Percentiles rank a stretch among this genome's conserved stretches.
Evolutionary conservation across 2,113 vertebrate genomes (phyloP).

Genomic region (Brachyhypopomus occidentalis): DNA sequence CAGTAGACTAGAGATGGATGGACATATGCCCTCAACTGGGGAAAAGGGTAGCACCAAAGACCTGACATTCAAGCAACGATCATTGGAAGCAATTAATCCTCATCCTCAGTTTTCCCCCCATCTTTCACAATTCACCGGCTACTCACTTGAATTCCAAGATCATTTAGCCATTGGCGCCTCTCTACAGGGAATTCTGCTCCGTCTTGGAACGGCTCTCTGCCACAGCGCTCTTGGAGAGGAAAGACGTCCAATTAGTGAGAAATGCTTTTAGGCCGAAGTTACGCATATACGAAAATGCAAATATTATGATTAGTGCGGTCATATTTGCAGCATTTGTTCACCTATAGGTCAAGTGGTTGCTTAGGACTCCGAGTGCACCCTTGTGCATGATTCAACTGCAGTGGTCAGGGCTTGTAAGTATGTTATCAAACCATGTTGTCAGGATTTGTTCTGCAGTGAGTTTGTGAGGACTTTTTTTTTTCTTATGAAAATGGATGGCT

Average conservation of each 20-base stretch:
- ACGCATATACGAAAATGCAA: slow-evolving; percentile 28
- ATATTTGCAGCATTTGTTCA: slow-evolving; percentile 26
- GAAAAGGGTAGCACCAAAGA: background rate
- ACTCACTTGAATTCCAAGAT: slow-evolving; percentile 34
- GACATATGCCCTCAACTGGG: background rate
- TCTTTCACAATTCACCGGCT: slow-evolving; percentile 45
- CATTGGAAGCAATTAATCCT: background rate
- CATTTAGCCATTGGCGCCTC: slow-evolving; percentile 39
- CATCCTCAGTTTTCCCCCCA: slow-evolving; percentile 7
- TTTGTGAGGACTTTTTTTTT: background rate
- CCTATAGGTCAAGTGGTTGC: slow-evolving; percentile 19
- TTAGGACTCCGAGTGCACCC: background rate
- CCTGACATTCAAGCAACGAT: slow-evolving; percentile 18
- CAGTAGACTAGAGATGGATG: background rate
- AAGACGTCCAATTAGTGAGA: slow-evolving; percentile 43
- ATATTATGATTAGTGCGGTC: slow-evolving; percentile 26
- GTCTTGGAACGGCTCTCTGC: slow-evolving; percentile 34
- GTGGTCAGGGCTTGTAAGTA: background rate
- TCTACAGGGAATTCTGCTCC: slow-evolving; percentile 35
- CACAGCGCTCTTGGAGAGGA: slow-evolving; percentile 18
- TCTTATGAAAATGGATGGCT: slow-evolving; percentile 17
- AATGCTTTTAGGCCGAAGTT: slow-evolving; percentile 26
- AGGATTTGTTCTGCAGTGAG: slow-evolving; percentile 5
- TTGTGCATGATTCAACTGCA: background rate
- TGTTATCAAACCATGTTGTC: slow-evolving; percentile 24